Conservation (phyloP, 1,140 invertebrate species). For the Steinernema feltiae region DNA sequence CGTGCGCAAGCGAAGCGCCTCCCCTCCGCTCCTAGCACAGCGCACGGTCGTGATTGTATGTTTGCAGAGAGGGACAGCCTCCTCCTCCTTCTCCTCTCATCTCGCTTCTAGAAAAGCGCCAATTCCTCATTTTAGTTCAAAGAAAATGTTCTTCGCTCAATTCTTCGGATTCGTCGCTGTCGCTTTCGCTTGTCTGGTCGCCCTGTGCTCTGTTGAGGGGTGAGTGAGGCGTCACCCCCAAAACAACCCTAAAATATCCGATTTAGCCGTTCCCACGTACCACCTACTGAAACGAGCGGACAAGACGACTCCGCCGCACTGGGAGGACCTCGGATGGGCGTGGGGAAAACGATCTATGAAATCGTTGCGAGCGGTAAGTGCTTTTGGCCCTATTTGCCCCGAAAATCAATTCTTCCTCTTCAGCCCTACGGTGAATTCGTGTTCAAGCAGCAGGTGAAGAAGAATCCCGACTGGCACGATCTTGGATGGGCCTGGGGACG, state of each 20-base stretch:
- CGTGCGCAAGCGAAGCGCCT: neutral
- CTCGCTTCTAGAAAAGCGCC: neutral
- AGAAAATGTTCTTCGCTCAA: neutral
- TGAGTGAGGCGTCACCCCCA: neutral
- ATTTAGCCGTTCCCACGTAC: neutral
- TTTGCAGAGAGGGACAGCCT: neutral
- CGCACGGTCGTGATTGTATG: constrained; percentile 4
- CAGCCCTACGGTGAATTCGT: constrained; percentile 8
- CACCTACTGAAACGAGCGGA: neutral
- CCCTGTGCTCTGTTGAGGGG: neutral
- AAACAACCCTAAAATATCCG: neutral
- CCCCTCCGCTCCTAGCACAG: neutral
- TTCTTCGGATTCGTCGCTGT: neutral
- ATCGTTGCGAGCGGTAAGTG: constrained; percentile 16
- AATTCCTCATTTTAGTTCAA: neutral
- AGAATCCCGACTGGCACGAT: constrained; percentile 44
- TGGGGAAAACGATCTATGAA: constrained; percentile 41
- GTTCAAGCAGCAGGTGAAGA: constrained; percentile 27
- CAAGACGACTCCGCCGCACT: constrained; percentile 23
- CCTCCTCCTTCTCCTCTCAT: neutral
- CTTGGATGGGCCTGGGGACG: constrained; percentile 44
- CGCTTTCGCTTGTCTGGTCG: neutral
- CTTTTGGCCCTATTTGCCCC: constrained; percentile 17
- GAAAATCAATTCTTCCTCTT: constrained; percentile 16
- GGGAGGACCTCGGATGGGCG: constrained; percentile 36